Evolutionary conservation across 2,797 vertebrate species (phyloP), one percentile per base, ranked within the genome.

Genomic region (Parauchenoglanis ngamensis): DNA sequence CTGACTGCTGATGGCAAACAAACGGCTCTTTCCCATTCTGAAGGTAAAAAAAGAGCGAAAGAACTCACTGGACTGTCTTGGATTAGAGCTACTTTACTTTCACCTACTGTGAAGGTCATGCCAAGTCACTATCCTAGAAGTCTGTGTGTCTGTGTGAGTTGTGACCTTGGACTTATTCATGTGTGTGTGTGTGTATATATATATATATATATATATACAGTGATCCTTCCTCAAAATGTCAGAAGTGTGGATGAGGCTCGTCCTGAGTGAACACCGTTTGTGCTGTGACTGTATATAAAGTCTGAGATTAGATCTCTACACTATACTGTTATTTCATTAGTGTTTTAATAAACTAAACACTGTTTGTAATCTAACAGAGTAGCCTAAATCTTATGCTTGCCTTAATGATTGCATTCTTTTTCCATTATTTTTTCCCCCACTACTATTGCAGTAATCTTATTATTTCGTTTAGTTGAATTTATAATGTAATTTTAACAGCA

Each of bases 1-100:
- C 90, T 87, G 86, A 92, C 86, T 92, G 87, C 91, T 93, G 93
- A 89, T 89, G 87, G 93, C 91, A 83, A 88, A 89, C 89, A 91
- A 95, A 94, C 94, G 92, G 92, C 94, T 95, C 92, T 93, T 92
- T 95, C 93, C 86, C 90, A 85, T 89, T 89, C 87, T 77, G 89
- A 92, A 86, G 86, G 90, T 91, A 90, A 89, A 89, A 90, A 92
- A 85, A 49, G 15, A 83, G 8, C 85, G 83, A 89, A 88, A 46
- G 70, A 85, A 72, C 83, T 65, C 85, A 89, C 89, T 92, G 63
- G 87, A 87, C 80, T 89, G 88, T 88, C 86, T 85, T 83, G 65
- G 77, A 85, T 86, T 76, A 83, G 85, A 85, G 86, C 81, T 87
- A 88, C 80, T 85, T 88, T 89, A 81, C 89, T 87, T 89, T 86